Percentiles rank a stretch among this genome's conserved stretches.
Conservation (phyloP, 2,888 invertebrate genomes). For the Exephanes ischioxanthus region DNA sequence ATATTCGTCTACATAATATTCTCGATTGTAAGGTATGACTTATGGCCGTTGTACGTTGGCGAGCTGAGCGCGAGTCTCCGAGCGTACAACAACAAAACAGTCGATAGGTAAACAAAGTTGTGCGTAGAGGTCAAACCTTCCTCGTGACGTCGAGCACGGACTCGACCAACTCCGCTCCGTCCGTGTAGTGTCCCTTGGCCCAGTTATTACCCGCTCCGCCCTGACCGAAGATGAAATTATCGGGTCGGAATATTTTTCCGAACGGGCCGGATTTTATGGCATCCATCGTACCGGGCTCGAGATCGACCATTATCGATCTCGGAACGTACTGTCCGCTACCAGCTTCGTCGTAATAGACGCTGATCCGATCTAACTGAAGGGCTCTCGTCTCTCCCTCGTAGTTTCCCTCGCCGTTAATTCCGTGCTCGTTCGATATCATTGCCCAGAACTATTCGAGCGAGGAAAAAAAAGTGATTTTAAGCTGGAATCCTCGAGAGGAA, state of each 20-base stretch:
- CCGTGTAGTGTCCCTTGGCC: slow-evolving; percentile 58
- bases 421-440: slow-evolving; percentile 39
- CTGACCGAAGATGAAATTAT: slow-evolving; percentile 41
- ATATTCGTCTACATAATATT: background rate
- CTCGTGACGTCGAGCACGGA: slow-evolving; percentile 48
- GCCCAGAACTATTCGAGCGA: slow-evolving; percentile 26
- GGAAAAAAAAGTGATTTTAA: background rate
- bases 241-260: slow-evolving; percentile 40
- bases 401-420: slow-evolving; percentile 32
- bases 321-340: slow-evolving; percentile 18
- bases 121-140: slow-evolving; percentile 39
- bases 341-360: slow-evolving; percentile 38
- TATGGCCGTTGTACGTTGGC: background rate
- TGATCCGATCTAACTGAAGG: slow-evolving; percentile 23
- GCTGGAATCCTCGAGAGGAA: background rate
- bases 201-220: slow-evolving; percentile 56
- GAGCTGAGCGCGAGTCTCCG: background rate
- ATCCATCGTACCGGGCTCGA: slow-evolving; percentile 38
- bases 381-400: slow-evolving; percentile 13
- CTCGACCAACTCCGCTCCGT: slow-evolving; percentile 47
- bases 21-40: background rate
- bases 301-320: slow-evolving; percentile 28
- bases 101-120: background rate
- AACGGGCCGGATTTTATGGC: slow-evolving; percentile 30
- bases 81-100: background rate